phyloP scores from a whole-genome alignment of 2,113 vertebrate species.

The Salvator merianae region DNA sequence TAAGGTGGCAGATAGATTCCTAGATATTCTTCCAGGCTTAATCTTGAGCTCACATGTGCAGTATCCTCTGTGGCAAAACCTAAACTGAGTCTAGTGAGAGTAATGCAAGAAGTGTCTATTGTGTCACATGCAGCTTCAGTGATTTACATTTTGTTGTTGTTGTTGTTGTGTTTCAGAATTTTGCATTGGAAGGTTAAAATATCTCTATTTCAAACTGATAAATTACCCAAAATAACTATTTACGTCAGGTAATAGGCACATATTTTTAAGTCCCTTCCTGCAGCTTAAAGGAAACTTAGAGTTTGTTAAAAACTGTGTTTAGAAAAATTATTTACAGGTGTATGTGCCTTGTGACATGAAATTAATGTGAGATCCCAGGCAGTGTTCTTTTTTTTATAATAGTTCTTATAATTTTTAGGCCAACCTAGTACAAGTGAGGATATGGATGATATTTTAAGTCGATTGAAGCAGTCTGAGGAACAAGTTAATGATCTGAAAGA shows the following conservation, averaged over 20 bases:
- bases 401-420: constrained; percentile 61
- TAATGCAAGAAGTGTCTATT: background rate
- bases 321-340: too few relatives aligned
- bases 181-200: background rate
- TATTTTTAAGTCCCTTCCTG: too few relatives aligned
- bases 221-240: background rate
- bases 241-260: too few relatives aligned
- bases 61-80: background rate
- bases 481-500: constrained; percentile 85
- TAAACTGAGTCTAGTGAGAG: background rate
- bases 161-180: background rate
- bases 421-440: constrained; percentile 76
- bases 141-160: background rate
- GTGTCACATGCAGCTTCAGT: background rate
- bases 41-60: background rate
- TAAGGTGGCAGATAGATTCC: background rate
- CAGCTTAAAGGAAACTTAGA: too few relatives aligned
- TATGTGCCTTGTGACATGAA: too few relatives aligned
- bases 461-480: constrained; percentile 83
- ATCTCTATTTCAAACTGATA: background rate
- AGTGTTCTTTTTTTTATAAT: background rate
- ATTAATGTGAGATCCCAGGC: background rate
- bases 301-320: too few relatives aligned
- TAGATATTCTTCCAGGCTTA: background rate
- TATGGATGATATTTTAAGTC: constrained; percentile 82